Base-by-base conservation (phyloP, 2,888 invertebrate genomes). In the Drosophila engyochracea region DNA sequence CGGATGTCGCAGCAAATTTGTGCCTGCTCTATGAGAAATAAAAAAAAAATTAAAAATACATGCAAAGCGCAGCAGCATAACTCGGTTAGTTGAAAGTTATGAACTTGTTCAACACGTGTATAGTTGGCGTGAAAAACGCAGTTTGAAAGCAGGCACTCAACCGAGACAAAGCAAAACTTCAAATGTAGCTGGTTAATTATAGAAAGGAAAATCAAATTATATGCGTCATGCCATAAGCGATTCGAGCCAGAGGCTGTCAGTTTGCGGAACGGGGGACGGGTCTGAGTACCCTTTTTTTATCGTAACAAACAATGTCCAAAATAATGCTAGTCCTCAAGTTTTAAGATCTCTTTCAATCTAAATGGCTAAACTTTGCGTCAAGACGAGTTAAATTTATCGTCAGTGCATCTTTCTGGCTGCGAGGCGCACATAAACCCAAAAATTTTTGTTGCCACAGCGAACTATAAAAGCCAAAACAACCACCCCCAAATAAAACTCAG, bases 61-160 rank as follows among this genome's bases (percentile, higher is more conserved):
- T 53, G 49, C 51, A 63, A 72, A 62, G 63, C 60, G 66, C 65
- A 57, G 58, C 52, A 65, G 55, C 59, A 67, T 51, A 74, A 77
- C 70, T 41, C 44, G 55, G 62, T 66, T 53, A 59, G 79, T 60
- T 57, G 68, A 69, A 83, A 71, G 83, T 85, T 81, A 81, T 76
- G 70, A 81, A 88, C 86, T 83, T 85, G 85, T 77, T 77, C n/a
- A 80, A 88, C 89, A 86, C 82, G 79, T 89, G 81, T 86, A 47
- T 47, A 81, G 62, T 52, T 70, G 65, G 47, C 54, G 30, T 54
- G 31, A 49, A 63, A 70, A 58, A 49, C 44, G 39, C 12, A 22
- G 49, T 22, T 61, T 37, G 54, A 41, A 49, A 57, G 41, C 12
- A 35, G 39, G 37, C 41, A 61, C 31, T 70, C 37, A 25, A 60